phyloP scores from a whole-genome alignment of 2,888 invertebrate species.

The Pammene fasciana region DNA sequence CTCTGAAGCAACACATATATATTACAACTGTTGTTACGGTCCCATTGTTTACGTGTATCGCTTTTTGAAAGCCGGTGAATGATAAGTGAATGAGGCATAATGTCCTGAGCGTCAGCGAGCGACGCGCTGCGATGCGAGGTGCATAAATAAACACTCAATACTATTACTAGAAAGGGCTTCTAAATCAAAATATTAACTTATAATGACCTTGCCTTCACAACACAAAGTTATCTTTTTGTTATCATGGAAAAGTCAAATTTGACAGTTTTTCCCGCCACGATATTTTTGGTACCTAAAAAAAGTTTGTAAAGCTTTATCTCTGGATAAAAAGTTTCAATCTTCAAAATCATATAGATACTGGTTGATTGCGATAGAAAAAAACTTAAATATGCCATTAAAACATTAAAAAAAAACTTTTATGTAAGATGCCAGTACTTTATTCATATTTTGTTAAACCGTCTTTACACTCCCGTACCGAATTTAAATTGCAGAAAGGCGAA shows the following conservation, averaged over 20 bases:
- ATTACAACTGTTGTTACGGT: neutral
- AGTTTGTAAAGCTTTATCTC: no score
- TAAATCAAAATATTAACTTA: neutral
- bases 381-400: no score
- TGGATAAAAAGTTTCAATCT: no score
- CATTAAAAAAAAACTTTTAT: no score
- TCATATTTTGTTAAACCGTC: no score
- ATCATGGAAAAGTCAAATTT: neutral
- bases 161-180: neutral
- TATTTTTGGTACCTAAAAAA: neutral
- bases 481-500: no score
- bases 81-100: constrained; percentile 10
- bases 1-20: neutral
- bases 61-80: constrained; percentile 20
- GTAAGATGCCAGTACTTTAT: no score
- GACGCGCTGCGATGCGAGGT: constrained; percentile 45
- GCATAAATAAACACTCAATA: constrained; percentile 50
- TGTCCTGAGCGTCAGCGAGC: constrained; percentile 46
- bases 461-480: no score
- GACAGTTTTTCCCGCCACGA: neutral
- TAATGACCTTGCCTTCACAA: neutral
- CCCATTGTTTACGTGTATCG: constrained; percentile 16
- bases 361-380: no score
- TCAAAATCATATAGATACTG: no score
- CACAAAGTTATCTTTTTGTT: neutral